Percentiles rank a stretch among this genome's conserved stretches.
These are phyloP conservation scores for Apteryx owenii DNA, from an alignment of 2,113 vertebrate genomes.

Conservation along the genomic window DNA sequence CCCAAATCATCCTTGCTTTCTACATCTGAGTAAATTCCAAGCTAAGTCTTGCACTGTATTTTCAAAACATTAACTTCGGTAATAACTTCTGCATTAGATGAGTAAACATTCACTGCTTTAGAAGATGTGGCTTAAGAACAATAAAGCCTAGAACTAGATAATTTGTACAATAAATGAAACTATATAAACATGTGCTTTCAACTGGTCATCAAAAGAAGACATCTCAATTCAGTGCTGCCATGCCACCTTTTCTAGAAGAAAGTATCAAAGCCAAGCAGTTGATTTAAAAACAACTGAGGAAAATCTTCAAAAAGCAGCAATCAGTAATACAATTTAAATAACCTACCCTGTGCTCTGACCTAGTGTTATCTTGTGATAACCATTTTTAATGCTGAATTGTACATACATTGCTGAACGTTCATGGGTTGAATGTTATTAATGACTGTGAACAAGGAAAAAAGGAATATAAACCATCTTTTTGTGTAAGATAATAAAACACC, in stretches of 20 bases:
- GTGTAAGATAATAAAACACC: conserved; percentile 10
- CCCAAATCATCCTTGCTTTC: neutral
- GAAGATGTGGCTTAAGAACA: neutral
- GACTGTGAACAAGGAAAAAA: neutral
- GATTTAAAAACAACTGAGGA: neutral
- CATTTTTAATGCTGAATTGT: conserved; percentile 19
- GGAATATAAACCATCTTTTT: neutral
- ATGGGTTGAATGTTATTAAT: conserved; percentile 4
- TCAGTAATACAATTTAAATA: neutral
- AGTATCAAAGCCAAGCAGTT: neutral
- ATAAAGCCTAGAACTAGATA: neutral
- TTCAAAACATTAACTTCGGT: neutral
- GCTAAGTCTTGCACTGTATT: neutral
- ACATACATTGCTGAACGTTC: conserved; percentile 3
- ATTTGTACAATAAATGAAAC: neutral
- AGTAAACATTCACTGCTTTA: neutral
- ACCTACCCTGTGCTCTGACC: neutral
- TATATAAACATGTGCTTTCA: neutral
- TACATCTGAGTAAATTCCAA: neutral
- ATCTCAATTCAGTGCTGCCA: neutral
- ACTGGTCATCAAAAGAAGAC: neutral
- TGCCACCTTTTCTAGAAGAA: neutral
- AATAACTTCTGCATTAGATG: neutral
- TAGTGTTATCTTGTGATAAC: conserved; percentile 14
- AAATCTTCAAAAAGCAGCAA: conserved; percentile 9